Base-by-base conservation (phyloP, 1,140 invertebrate genomes). In the Macrobrachium rosenbergii region DNA sequence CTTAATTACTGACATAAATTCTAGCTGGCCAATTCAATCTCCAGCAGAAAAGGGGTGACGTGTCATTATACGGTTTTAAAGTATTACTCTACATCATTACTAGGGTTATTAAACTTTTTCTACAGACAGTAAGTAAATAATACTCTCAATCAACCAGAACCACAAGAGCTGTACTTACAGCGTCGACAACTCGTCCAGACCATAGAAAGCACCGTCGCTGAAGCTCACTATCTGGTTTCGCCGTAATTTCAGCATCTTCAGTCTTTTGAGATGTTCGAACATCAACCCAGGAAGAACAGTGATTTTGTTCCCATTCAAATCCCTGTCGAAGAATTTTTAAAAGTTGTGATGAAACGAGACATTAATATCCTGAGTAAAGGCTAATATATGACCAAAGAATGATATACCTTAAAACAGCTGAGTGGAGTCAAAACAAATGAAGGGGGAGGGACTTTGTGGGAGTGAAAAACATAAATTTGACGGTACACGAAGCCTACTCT, bases 191-290 rank as follows among this genome's bases (percentile, higher is more conserved):
- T 94, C 95, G 69, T 94, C 94, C 82, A 98, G 94, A 73, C 95
- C 96, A 93, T 94, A 97, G 92, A 99, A 98, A 37, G 96, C 95
- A 69, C 96, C 97, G 93, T 97, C 96, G 89, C 94, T 94, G 69
- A 98, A 93, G 88, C 93, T 93, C 37, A 93, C 92, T 75, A 99
- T 96, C 89, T 94, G 93, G 92, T 98, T 98, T 89, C 94, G 94
- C 90, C 95, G 95, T 23, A 99, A 92, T 91, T 95, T 95, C 5
- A 99, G 92, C 64, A 94, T 94, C 69, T 94, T 93, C 58, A 98
- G 91, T 88, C 94, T 94, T 64, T 94, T 93, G 73, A 98, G 92
- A 21, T 95, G 95, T 91, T 95, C 94, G 91, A 98, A 97, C 73
- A 95, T 95, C 45, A 98, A 93, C 81, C 95, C 95, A 90, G 95